phyloP scores from a whole-genome alignment of 2,888 invertebrate species.

The Ariolimax columbianus region DNA sequence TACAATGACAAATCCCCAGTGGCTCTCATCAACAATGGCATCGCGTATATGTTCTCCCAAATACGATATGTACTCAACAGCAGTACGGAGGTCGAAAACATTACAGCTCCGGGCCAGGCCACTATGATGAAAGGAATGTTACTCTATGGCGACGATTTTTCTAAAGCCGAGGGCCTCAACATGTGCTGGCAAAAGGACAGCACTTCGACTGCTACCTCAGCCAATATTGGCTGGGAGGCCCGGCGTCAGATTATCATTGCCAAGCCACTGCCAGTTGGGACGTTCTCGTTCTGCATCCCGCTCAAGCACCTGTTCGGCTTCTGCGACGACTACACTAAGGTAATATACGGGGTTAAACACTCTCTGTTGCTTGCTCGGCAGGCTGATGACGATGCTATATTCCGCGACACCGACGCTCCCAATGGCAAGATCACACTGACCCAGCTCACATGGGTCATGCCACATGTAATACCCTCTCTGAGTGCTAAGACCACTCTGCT shows the following conservation, averaged over 20 bases:
- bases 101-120: background rate
- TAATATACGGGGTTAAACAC: background rate
- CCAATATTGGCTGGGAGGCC: background rate
- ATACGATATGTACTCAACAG: background rate
- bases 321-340: background rate
- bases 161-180: background rate
- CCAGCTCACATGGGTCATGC: background rate
- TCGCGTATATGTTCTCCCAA: background rate
- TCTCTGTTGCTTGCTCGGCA: background rate
- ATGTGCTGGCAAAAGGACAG: slow-evolving; percentile 2
- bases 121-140: background rate
- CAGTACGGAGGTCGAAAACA: background rate
- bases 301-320: background rate
- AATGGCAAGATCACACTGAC: background rate
- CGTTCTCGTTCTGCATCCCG: background rate
- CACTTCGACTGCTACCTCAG: background rate
- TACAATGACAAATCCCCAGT: background rate
- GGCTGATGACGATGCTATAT: background rate
- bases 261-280: background rate
- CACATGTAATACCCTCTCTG: background rate
- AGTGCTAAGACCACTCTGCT: background rate
- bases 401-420: no score
- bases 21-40: background rate
- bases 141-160: background rate
- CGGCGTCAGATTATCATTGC: background rate